These are phyloP conservation scores for Corythoichthys intestinalis DNA, from an alignment of 2,113 vertebrate species.

Conservation along the genomic window DNA sequence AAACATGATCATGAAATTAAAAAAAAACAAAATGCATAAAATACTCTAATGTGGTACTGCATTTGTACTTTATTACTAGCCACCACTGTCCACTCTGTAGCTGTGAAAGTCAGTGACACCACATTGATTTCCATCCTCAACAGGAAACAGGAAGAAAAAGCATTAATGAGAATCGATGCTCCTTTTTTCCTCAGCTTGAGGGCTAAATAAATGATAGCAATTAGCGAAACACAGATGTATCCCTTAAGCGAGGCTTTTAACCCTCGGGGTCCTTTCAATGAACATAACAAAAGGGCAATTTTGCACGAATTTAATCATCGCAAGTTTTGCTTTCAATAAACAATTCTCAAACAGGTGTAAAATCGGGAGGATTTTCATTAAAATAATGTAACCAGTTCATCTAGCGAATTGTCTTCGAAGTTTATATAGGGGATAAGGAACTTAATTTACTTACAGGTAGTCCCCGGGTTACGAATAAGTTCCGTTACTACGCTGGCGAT, in stretches of 20 bases:
- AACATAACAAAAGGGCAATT: constrained; percentile 4
- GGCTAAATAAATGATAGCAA: constrained; percentile 30
- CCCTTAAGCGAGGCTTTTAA: constrained; percentile 6
- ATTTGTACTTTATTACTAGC: neutral
- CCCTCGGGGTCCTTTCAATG: neutral
- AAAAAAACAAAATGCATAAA: too few relatives aligned
- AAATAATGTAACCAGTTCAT: too few relatives aligned
- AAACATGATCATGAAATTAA: too few relatives aligned
- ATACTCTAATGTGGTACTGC: too few relatives aligned
- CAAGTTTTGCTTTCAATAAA: neutral
- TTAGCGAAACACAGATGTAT: constrained; percentile 29
- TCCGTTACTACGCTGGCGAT: too few relatives aligned
- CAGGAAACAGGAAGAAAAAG: constrained; percentile 11
- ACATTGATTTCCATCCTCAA: constrained; percentile 30
- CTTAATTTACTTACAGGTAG: too few relatives aligned
- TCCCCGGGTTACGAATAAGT: too few relatives aligned
- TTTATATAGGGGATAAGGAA: too few relatives aligned
- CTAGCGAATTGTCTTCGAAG: too few relatives aligned
- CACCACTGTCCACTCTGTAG: constrained; percentile 4
- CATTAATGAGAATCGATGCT: constrained; percentile 16
- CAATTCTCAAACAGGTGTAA: neutral
- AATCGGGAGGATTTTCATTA: too few relatives aligned
- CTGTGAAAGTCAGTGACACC: constrained; percentile 18
- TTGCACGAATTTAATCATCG: neutral
- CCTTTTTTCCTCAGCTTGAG: constrained; percentile 2